phyloP scores from a whole-genome alignment of 2,797 vertebrate species.

The Xenops minutus region DNA sequence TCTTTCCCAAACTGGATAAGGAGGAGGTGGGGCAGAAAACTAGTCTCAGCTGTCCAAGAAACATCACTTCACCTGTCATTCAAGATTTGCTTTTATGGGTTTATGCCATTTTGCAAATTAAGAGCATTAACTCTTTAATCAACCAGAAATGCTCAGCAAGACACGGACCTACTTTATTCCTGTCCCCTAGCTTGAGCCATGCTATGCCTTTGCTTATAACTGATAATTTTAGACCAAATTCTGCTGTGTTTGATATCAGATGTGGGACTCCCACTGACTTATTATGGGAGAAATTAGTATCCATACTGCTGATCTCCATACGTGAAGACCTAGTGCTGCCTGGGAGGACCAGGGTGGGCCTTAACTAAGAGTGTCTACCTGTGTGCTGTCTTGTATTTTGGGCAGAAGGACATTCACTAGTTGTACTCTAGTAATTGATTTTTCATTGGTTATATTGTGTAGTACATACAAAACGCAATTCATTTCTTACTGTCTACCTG shows the following conservation, averaged over 20 bases:
- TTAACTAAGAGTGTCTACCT: not conserved
- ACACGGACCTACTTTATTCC: not conserved
- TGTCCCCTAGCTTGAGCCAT: not conserved
- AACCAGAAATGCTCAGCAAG: not conserved
- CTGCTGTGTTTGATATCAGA: not conserved
- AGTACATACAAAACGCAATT: not conserved
- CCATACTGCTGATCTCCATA: accelerated
- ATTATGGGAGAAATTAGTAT: not conserved
- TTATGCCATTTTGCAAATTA: not conserved
- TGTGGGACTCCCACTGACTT: not conserved
- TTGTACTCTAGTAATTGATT: not conserved
- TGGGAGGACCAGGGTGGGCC: not conserved
- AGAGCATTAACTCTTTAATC: not conserved
- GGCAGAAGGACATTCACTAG: not conserved
- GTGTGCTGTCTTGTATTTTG: not conserved
- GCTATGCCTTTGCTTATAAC: not conserved
- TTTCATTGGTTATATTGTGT: not conserved
- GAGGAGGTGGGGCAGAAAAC: not conserved
- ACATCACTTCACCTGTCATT: not conserved
- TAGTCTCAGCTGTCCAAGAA: not conserved
- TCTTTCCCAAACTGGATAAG: not conserved
- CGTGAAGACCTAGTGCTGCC: not conserved
- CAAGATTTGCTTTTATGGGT: not conserved
- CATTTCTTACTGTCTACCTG: not conserved
- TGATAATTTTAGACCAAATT: not conserved